Evolutionary conservation across 1,140 invertebrate genomes (phyloP).

Genomic region (Luehdorfia chinensis): DNA sequence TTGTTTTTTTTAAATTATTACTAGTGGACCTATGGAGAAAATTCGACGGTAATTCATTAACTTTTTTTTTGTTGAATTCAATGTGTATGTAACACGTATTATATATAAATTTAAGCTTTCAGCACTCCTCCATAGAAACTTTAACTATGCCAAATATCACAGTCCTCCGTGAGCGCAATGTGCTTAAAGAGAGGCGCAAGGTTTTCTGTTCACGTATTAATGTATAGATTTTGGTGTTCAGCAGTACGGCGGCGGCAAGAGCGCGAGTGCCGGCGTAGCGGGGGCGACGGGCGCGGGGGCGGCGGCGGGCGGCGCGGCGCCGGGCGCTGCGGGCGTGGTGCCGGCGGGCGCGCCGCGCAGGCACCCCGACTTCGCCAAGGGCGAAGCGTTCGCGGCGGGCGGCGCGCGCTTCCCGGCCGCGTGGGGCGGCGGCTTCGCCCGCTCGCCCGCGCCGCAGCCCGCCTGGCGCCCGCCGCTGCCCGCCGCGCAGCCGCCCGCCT

Average conservation of each 20-base stretch:
- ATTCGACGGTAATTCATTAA: too few relatives aligned
- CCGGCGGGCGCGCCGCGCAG: conserved; percentile 85
- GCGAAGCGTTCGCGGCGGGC: conserved; percentile 78
- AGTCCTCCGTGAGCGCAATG: too few relatives aligned
- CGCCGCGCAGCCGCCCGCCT: conserved; percentile 45
- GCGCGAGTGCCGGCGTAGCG: conserved; percentile 17
- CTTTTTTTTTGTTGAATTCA: too few relatives aligned
- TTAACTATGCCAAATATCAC: too few relatives aligned
- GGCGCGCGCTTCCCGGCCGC: conserved; percentile 40
- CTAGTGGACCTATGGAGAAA: too few relatives aligned
- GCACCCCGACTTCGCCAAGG: conserved; percentile 89
- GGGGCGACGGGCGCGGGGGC: conserved; percentile 4
- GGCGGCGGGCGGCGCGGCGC: conserved; percentile 29
- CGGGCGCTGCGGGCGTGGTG: conserved; percentile 83
- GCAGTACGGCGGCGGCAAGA: conserved; percentile 50
- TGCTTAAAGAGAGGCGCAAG: too few relatives aligned
- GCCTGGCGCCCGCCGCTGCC: conserved; percentile 53
- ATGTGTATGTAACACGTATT: too few relatives aligned
- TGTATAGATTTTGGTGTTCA: too few relatives aligned
- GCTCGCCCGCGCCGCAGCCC: conserved; percentile 37
- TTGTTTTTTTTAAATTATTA: too few relatives aligned
- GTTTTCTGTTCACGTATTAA: too few relatives aligned
- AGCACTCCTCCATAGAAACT: too few relatives aligned
- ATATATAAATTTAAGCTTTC: too few relatives aligned
- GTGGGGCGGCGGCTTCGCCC: conserved; percentile 48